Evolutionary conservation across 2,888 invertebrate genomes (phyloP).

Genomic region (Eristalis pertinax): DNA sequence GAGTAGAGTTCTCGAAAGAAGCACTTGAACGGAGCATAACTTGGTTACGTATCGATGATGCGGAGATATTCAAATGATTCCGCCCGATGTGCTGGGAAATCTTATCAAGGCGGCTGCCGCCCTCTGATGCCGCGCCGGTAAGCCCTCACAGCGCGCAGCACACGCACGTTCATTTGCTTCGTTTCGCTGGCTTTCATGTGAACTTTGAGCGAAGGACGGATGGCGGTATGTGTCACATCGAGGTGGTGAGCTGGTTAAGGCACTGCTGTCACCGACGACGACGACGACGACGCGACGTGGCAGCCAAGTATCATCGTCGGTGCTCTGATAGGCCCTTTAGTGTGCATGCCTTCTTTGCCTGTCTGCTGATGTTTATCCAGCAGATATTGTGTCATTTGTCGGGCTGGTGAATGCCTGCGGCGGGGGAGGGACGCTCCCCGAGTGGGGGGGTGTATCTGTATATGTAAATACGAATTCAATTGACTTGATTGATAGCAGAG

Average conservation of each 20-base stretch:
- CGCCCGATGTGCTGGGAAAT: constrained; percentile 15
- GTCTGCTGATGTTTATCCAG: constrained; percentile 29
- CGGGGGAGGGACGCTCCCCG: not conserved
- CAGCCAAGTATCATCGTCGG: constrained; percentile 27
- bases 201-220: constrained; percentile 3
- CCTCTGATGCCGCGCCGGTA: not conserved
- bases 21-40: constrained; percentile 22
- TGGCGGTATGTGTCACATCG: not conserved
- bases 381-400: constrained; percentile 27
- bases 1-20: constrained; percentile 4
- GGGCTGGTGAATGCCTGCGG: not conserved
- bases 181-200: not conserved
- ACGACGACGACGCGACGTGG: not conserved
- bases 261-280: not conserved
- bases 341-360: constrained; percentile 14
- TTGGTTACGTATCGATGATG: constrained; percentile 35
- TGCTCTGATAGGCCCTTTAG: constrained; percentile 35
- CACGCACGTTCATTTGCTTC: not conserved
- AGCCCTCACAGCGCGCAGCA: not conserved
- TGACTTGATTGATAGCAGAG: constrained; percentile 47
- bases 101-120: constrained; percentile 16
- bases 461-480: constrained; percentile 44
- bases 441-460: not conserved
- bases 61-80: constrained; percentile 10
- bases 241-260: not conserved